Evolutionary conservation across 2,888 invertebrate species (phyloP).

Genomic region (Athalia circularis): DNA sequence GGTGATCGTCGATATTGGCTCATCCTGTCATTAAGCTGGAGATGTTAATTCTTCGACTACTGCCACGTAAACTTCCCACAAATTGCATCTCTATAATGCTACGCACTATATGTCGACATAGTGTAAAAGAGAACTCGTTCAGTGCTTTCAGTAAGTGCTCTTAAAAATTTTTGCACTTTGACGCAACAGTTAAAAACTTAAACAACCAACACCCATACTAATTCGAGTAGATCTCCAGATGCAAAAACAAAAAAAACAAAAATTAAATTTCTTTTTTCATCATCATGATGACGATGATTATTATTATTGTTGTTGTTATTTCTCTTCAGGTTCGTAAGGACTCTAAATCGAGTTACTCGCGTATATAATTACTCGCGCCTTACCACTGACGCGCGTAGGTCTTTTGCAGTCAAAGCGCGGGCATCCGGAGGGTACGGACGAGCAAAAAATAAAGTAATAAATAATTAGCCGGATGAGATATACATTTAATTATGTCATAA

Average conservation of each 20-base stretch:
- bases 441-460: too few relatives aligned
- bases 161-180: conserved; percentile 24
- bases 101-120: neutral
- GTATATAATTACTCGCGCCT: neutral
- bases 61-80: neutral
- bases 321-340: neutral
- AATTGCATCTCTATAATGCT: conserved; percentile 34
- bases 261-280: conserved; percentile 7
- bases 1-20: too few relatives aligned
- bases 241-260: conserved; percentile 3
- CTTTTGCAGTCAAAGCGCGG: too few relatives aligned
- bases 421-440: too few relatives aligned
- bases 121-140: conserved; percentile 18
- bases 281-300: too few relatives aligned
- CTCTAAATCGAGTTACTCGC: too few relatives aligned
- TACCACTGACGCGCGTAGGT: too few relatives aligned
- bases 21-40: too few relatives aligned
- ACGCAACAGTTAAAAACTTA: conserved; percentile 20
- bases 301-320: too few relatives aligned
- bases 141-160: conserved; percentile 9
- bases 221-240: conserved; percentile 30
- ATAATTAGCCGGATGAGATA: too few relatives aligned
- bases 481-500: too few relatives aligned
- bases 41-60: neutral
- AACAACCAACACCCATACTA: conserved; percentile 25